Evolutionary conservation across 2,888 invertebrate genomes (phyloP).

Genomic region (Rotaria socialis): DNA sequence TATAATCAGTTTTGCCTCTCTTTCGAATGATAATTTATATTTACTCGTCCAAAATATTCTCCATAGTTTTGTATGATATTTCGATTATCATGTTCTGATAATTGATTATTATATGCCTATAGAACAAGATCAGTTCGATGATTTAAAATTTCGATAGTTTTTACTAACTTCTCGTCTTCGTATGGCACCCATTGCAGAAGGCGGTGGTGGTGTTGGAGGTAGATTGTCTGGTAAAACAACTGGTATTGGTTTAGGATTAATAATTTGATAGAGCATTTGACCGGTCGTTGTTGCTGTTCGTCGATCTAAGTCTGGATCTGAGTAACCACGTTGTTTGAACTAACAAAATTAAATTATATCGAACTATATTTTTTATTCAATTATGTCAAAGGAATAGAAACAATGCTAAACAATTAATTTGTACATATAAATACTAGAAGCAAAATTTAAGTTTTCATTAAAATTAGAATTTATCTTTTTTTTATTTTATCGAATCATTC

Average conservation of each 20-base stretch:
- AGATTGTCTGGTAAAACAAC: background rate
- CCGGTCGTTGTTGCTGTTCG: conserved; percentile 22
- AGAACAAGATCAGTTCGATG: background rate
- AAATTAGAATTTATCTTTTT: background rate
- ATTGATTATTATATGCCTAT: background rate
- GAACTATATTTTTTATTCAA: background rate
- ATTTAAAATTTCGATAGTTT: background rate
- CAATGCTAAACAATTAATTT: background rate
- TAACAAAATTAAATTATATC: background rate
- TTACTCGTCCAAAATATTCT: conserved; percentile 44
- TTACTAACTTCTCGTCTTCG: background rate
- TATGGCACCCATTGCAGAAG: background rate
- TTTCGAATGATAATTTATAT: background rate
- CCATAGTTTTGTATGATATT: conserved; percentile 44
- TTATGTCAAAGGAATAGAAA: background rate
- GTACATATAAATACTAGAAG: background rate
- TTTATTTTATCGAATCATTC: background rate
- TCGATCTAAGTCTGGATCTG: conserved; percentile 10
- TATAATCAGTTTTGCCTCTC: too few relatives aligned
- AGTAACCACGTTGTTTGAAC: conserved; percentile 22
- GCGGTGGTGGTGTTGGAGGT: background rate
- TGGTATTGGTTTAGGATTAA: background rate
- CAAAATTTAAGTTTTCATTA: background rate
- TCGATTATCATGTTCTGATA: conserved; percentile 42
- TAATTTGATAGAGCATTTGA: conserved; percentile 17